A percentile compares a stretch with the other conserved stretches of the same genome.
These are phyloP conservation scores for Oncopeltus fasciatus DNA, from an alignment of 1,140 invertebrate genomes.

Conservation along the genomic window DNA sequence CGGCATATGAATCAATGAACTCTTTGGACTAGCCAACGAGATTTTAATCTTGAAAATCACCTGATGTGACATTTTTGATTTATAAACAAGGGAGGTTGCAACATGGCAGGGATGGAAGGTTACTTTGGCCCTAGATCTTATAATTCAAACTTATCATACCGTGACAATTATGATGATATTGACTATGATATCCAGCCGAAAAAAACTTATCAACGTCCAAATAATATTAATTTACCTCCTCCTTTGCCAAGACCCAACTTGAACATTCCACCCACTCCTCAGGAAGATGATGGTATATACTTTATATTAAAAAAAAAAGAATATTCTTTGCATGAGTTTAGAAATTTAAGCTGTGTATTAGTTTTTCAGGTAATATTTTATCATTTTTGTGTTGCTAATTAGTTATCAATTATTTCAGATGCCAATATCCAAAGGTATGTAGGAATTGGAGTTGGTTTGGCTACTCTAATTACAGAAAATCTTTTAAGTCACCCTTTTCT, in stretches of 20 bases:
- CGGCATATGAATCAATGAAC: no score
- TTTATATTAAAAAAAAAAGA: background rate
- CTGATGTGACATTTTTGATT: background rate
- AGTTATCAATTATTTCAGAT: conserved; percentile 25
- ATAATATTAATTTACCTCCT: conserved; percentile 1
- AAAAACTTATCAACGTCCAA: background rate
- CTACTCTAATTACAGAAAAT: conserved; percentile 72
- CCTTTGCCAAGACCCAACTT: background rate
- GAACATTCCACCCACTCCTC: background rate
- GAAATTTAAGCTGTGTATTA: no score
- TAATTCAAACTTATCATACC: background rate
- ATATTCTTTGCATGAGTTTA: background rate
- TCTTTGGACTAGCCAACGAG: no score
- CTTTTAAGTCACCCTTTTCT: conserved; percentile 85
- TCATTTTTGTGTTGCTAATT: no score
- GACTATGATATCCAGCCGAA: conserved; percentile 2
- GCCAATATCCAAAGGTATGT: conserved; percentile 39
- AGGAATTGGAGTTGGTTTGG: conserved; percentile 53
- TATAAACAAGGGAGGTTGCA: background rate
- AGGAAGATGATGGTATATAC: background rate
- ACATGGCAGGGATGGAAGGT: conserved; percentile 23
- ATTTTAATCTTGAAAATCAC: background rate
- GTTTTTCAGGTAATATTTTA: background rate
- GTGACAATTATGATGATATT: conserved; percentile 1
- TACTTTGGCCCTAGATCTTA: conserved; percentile 19